Evolutionary conservation across 2,888 invertebrate species (phyloP), one percentile per base, ranked within the genome.

Genomic region (Adelognathus sp.): DNA sequence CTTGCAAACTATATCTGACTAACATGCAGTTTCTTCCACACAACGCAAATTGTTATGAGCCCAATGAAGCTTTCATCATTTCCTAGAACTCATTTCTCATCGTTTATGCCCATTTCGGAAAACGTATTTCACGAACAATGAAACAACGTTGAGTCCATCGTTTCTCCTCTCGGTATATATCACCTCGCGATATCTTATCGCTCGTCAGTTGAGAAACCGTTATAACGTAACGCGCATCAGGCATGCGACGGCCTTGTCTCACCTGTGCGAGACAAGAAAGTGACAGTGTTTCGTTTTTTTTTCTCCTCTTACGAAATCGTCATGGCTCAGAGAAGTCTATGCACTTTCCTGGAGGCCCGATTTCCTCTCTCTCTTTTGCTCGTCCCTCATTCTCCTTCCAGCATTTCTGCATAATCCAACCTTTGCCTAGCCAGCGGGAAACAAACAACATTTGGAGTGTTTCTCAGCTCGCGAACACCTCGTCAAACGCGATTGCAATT

Each of bases 171-270:
- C 16, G 58, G 11, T 21, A 11, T n/a, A n/a, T n/a, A n/a, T n/a
- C n/a, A n/a, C n/a, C n/a, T n/a, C 18, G 1, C 36, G 11, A 46
- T 3, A 24, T 5, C 11, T 14, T 24, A 21, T n/a, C 5, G 18
- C 46, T 18, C 44, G 69, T 52, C 18, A n/a, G 69, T 73, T 52
- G 18, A 29, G 60, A 63, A 33, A 50, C 33, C 16, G 9, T 31
- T 50, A 46, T 27, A 36, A 31, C 9, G 36, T 24, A 39, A 21
- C 66, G 67, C 54, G 64, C 71, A 79, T 75, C 71, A 46, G 31
- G n/a, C n/a, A 31, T 61, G 54, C 31, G 14, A 14, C 64, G 60
- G 29, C 70, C 70, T 74, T 79, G 61, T 66, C 63, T 60, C 39
- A 70, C 33, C 46, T 41, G 14, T 46, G 24, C 73, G 7, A 56